Conservation (phyloP, 2,888 invertebrate species). For the Adelognathus sp. region DNA sequence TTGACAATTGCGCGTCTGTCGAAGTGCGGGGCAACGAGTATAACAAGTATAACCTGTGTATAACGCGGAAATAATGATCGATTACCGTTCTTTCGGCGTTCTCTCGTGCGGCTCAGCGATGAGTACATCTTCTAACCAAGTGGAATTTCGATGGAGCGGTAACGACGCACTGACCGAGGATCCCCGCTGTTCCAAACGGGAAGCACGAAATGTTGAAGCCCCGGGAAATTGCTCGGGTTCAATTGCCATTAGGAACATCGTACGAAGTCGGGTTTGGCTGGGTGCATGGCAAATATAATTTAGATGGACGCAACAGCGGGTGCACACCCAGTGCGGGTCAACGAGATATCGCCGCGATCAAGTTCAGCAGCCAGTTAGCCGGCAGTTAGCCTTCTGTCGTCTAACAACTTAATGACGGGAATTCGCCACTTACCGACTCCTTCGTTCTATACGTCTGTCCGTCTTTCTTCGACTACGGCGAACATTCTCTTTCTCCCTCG, state of each 20-base stretch:
- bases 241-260: slow-evolving; percentile 49
- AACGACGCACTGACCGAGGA: neutral
- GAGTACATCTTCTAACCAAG: slow-evolving; percentile 25
- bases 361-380: slow-evolving; percentile 77
- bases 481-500: neutral
- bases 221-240: slow-evolving; percentile 42
- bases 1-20: slow-evolving; percentile 30
- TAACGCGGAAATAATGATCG: neutral
- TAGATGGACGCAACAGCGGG: slow-evolving; percentile 38
- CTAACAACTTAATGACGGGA: slow-evolving; percentile 80
- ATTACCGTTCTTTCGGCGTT: neutral
- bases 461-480: neutral
- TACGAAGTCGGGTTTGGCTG: neutral
- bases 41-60: neutral
- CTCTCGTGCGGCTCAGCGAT: neutral
- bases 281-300: slow-evolving; percentile 61
- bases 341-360: slow-evolving; percentile 72
- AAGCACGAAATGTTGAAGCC: slow-evolving; percentile 27
- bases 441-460: neutral
- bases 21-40: neutral
- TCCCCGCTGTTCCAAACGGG: neutral
- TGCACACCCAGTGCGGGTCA: slow-evolving; percentile 60
- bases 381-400: slow-evolving; percentile 71
- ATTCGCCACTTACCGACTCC: slow-evolving; percentile 74
- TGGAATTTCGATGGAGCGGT: slow-evolving; percentile 31